Conservation (phyloP, 2,113 vertebrate genomes). For the Stigmatopora nigra region DNA sequence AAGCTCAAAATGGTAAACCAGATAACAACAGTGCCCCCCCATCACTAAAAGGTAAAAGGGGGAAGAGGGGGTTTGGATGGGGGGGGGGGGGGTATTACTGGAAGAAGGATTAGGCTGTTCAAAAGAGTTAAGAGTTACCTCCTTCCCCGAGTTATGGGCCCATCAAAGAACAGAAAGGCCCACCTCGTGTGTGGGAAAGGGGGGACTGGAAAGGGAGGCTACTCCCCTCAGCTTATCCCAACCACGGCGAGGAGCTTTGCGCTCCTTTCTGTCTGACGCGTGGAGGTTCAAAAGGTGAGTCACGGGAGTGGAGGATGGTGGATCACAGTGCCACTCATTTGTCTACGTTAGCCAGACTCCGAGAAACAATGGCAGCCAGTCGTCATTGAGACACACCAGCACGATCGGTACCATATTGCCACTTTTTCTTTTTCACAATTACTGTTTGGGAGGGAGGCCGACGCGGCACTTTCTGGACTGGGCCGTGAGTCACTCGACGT, state of each 20-base stretch:
- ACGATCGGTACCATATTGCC: neutral
- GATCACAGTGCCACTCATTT: constrained; percentile 28
- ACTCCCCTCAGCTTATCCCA: constrained; percentile 1
- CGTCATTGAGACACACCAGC: constrained; percentile 10
- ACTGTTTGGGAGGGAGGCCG: too few relatives aligned
- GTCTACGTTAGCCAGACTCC: constrained; percentile 22
- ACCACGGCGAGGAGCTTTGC: constrained; percentile 46
- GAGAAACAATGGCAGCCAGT: constrained; percentile 15
- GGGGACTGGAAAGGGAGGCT: constrained; percentile 13
- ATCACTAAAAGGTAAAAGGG: constrained; percentile 29
- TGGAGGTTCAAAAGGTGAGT: constrained; percentile 64
- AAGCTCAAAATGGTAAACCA: constrained; percentile 24
- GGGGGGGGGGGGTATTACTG: constrained; percentile 60
- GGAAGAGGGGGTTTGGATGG: constrained; percentile 13
- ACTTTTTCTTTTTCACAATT: neutral
- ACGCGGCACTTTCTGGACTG: too few relatives aligned
- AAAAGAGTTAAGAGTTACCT: constrained; percentile 67
- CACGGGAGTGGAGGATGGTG: constrained; percentile 36
- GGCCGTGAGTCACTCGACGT: neutral
- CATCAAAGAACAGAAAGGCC: constrained; percentile 63
- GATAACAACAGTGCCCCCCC: constrained; percentile 55
- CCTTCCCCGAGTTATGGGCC: constrained; percentile 63
- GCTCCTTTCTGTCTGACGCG: constrained; percentile 60
- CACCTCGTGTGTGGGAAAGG: constrained; percentile 18
- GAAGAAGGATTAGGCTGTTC: constrained; percentile 71